Base-by-base conservation (phyloP, 2,113 vertebrate species). In the Limnothrissa miodon region DNA sequence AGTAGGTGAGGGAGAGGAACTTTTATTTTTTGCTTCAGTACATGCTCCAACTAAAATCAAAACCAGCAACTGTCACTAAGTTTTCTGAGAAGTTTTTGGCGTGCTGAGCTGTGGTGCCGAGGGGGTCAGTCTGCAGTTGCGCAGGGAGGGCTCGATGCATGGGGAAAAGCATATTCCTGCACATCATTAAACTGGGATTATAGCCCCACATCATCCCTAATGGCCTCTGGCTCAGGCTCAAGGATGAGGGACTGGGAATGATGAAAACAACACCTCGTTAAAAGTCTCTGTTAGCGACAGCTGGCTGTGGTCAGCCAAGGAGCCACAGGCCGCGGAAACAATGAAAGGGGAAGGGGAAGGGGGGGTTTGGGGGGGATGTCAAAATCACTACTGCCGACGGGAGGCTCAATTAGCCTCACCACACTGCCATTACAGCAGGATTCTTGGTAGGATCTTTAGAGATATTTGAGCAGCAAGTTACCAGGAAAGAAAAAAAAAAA, bases 61-160 rank as follows among this genome's bases (percentile, higher is more conserved):
- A 74, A 74, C 66, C 66, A 74, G 66, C 66, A 13, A 74, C 66
- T 74, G 66, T 74, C 66, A 74, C 29, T 15, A 74, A 74, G 66
- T 17, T 21, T 39, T 36, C 29, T 17, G 25, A 36, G 66, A 74
- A 17, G 13, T 36, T 74, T n/a, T 74, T 33, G 29, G 66, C 15
- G n/a, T 7, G 25, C 29, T 33, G 29, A 9, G 25, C 2, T 29
- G n/a, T 9, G 11, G 62, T n/a, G 62, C 7, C 5, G 25, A 4
- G 9, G 62, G 33, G 29, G 33, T n/a, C 25, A 33, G 66, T 36
- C 25, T 74, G 13, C 10, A 2, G 29, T 29, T 36, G 29, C 36
- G 10, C 10, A 33, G 29, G 66, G 15, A 13, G 46, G 80, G 15
- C 25, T 11, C 36, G 13, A 15, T 33, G 62, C 62, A 70, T 70